These are phyloP conservation scores for Ophthalmolycus amberensis DNA, from an alignment of 2,113 vertebrate species.

Conservation along the genomic window DNA sequence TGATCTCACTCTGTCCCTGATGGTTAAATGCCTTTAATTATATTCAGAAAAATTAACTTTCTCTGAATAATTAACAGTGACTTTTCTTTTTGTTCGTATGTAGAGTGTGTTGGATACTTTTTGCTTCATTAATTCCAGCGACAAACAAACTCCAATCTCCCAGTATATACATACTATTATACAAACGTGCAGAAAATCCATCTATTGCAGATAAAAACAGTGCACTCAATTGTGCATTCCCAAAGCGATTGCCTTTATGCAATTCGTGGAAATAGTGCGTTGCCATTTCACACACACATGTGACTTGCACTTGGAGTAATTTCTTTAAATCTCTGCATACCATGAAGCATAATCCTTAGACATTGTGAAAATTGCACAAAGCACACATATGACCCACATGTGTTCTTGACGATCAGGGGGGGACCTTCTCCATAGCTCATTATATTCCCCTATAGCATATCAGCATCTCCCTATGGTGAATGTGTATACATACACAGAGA, in stretches of 20 bases:
- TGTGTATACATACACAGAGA: constrained; percentile 68
- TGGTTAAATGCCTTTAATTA: constrained; percentile 84
- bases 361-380: constrained; percentile 74
- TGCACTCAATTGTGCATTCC: constrained; percentile 41
- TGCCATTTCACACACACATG: constrained; percentile 40
- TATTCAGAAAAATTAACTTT: constrained; percentile 79
- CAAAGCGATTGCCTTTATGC: constrained; percentile 55
- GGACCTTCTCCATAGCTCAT: constrained; percentile 73
- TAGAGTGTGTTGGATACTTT: constrained; percentile 57
- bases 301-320: constrained; percentile 65
- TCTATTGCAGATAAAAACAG: constrained; percentile 60
- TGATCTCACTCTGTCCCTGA: constrained; percentile 81
- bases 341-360: constrained; percentile 64
- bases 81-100: constrained; percentile 68
- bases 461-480: constrained; percentile 74
- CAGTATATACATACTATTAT: constrained; percentile 59
- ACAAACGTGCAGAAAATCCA: constrained; percentile 59
- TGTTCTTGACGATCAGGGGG: constrained; percentile 72
- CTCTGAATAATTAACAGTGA: constrained; percentile 79
- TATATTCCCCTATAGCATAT: constrained; percentile 79
- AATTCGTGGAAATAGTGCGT: constrained; percentile 51
- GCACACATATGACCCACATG: constrained; percentile 75
- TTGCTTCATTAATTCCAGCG: constrained; percentile 69
- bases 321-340: constrained; percentile 69
- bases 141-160: constrained; percentile 73